Base-by-base conservation (phyloP, 2,888 invertebrate species). In the Thera britannica region DNA sequence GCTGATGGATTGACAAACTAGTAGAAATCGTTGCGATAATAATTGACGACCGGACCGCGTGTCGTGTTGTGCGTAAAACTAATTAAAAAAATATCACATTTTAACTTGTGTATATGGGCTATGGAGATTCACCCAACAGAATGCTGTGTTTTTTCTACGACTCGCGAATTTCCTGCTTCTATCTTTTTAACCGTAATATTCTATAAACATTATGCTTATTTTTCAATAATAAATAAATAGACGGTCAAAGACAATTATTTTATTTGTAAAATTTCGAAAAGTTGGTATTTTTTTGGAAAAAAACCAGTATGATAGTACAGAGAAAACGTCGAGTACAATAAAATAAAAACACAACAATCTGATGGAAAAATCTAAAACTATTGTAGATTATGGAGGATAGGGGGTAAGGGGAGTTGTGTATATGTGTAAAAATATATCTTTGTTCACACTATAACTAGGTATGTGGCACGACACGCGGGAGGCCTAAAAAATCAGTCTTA, bases 361-460 rank as follows among this genome's bases (percentile, higher is more conserved):
- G 81, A 63, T 41, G 12, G 63, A 49, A 8, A 63, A 80, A 70
- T 68, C 87, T 80, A 77, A 75, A 86, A 62, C 93, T 93, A 93
- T 93, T 93, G 93, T 91, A 93, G 75, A 84, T 84, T 90, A 73
- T 93, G 93, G 93, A 93, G 93, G 92, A 92, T 62, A 77, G 70
- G 72, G 83, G 87, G 87, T 69, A 67, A 62, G 73, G 79, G 83
- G 83, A 78, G 79, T 73, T 71, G 82, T 83, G 85, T 88, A 86
- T 88, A 87, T 85, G 83, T 79, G 87, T 88, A 84, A 88, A 92
- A 89, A 92, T 90, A 89, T 83, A 85, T 86, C 85, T 87, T 82
- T 85, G 77, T 75, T 73, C 52, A 71, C 68, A 80, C 81, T 91
- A 90, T 87, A 82, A 85, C 89, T 90, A 89, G 67, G 73, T 77